Evolutionary conservation across 92 coral and sea anemone species (phyloP).

Genomic region (Actinostola sp.): DNA sequence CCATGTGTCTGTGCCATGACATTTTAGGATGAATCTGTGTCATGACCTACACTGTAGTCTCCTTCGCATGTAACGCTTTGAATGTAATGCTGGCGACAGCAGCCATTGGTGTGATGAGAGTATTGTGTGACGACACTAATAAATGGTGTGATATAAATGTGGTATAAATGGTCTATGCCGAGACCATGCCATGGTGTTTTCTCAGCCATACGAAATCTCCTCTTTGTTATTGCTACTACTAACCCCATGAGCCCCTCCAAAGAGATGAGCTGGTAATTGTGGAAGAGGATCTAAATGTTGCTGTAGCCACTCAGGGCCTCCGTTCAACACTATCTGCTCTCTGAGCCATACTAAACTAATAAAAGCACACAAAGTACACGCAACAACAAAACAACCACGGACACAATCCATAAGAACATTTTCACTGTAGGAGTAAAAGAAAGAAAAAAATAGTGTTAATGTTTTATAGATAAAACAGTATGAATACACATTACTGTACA

Average conservation of each 20-base stretch:
- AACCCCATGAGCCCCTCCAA: slow-evolving; percentile 55
- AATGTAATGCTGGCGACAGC: too few species aligned
- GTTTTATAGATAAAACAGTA: background rate
- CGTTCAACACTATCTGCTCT: slow-evolving; percentile 93
- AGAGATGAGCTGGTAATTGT: slow-evolving; percentile 48
- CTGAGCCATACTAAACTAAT: slow-evolving; percentile 97
- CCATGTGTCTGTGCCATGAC: too few species aligned
- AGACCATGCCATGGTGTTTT: too few species aligned
- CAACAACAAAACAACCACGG: slow-evolving; percentile 99
- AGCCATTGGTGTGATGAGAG: too few species aligned
- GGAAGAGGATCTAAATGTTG: slow-evolving; percentile 79
- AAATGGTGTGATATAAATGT: too few species aligned
- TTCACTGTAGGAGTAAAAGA: slow-evolving; percentile 59
- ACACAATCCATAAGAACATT: slow-evolving; percentile 90
- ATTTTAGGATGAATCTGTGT: too few species aligned
- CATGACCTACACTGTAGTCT: too few species aligned
- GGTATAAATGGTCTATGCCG: too few species aligned
- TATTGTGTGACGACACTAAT: too few species aligned
- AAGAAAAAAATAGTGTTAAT: background rate
- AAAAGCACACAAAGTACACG: slow-evolving; percentile 98
- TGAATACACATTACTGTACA: background rate
- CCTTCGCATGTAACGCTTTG: too few species aligned
- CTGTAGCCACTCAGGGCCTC: slow-evolving; percentile 99
- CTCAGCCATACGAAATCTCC: too few species aligned
- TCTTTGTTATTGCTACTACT: too few species aligned